Evolutionary conservation across 2,888 invertebrate genomes (phyloP).

Genomic region (Timandra comae): DNA sequence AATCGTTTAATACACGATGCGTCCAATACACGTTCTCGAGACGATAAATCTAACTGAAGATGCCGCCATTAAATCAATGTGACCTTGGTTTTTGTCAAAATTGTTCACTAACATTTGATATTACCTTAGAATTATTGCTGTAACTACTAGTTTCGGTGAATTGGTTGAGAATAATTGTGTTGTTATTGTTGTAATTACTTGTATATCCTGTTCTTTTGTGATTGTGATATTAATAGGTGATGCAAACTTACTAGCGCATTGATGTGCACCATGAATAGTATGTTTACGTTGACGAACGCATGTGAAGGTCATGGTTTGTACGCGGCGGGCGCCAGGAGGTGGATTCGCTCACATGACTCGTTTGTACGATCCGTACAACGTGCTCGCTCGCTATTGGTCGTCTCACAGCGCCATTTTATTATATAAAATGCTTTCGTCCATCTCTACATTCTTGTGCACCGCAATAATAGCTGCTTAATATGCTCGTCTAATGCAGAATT

Average conservation of each 20-base stretch:
- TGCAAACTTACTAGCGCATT: slow-evolving; percentile 24
- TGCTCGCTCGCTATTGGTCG: slow-evolving; percentile 52
- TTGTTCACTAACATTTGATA: too few species aligned
- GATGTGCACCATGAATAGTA: slow-evolving; percentile 29
- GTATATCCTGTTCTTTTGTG: too few species aligned
- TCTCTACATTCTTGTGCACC: slow-evolving; percentile 15
- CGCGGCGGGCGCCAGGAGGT: slow-evolving; percentile 38
- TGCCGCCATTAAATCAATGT: slow-evolving; percentile 1
- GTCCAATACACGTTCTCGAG: neutral
- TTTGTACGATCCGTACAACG: slow-evolving; percentile 37
- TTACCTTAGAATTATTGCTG: too few species aligned
- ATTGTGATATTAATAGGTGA: slow-evolving; percentile 28
- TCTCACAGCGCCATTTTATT: slow-evolving; percentile 29
- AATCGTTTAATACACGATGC: slow-evolving; percentile 15
- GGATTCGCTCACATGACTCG: slow-evolving; percentile 54
- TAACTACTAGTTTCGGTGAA: too few species aligned
- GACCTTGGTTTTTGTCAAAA: slow-evolving; percentile 20
- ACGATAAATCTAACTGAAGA: too few species aligned
- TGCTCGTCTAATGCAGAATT: slow-evolving; percentile 6
- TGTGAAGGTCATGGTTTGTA: slow-evolving; percentile 62
- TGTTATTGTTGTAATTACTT: too few species aligned
- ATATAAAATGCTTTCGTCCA: slow-evolving; percentile 26
- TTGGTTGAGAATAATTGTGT: too few species aligned
- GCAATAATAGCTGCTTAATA: slow-evolving; percentile 1
- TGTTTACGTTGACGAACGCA: slow-evolving; percentile 40